phyloP scores from a whole-genome alignment of 92 coral and sea anemone species.

The Montipora capitata region DNA sequence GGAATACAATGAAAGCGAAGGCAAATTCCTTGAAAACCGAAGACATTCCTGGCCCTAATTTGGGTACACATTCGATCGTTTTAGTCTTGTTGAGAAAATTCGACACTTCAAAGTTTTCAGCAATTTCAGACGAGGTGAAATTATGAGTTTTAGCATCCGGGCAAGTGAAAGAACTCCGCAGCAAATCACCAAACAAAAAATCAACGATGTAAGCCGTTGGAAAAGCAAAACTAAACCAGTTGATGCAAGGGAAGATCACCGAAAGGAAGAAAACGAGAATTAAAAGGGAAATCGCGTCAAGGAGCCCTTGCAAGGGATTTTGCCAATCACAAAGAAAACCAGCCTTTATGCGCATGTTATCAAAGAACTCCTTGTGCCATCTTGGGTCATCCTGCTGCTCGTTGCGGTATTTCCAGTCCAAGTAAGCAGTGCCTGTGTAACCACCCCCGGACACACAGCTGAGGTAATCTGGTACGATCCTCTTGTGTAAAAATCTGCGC shows the following conservation, averaged over 20 bases:
- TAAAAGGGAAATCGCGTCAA: slow-evolving; percentile 67
- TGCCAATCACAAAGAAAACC: slow-evolving; percentile 79
- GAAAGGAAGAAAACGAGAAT: slow-evolving; percentile 52
- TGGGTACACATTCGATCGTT: slow-evolving; percentile 58
- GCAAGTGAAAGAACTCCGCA: slow-evolving; percentile 82
- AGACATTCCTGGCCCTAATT: slow-evolving; percentile 62
- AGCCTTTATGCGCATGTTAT: slow-evolving; percentile 70
- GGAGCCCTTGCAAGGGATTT: slow-evolving; percentile 71
- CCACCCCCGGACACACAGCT: slow-evolving; percentile 97
- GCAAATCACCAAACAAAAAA: slow-evolving; percentile 76
- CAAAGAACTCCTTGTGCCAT: slow-evolving; percentile 91
- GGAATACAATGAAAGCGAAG: slow-evolving; percentile 45
- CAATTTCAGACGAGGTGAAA: slow-evolving; percentile 65
- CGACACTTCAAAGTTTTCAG: slow-evolving; percentile 38
- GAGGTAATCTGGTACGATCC: slow-evolving; percentile 76
- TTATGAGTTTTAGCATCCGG: slow-evolving; percentile 60
- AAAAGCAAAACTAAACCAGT: slow-evolving; percentile 71
- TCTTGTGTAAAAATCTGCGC: slow-evolving; percentile 87
- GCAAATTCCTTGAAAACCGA: slow-evolving; percentile 36
- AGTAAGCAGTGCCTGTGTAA: slow-evolving; percentile 84
- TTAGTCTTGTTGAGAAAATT: slow-evolving; percentile 27
- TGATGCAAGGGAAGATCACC: slow-evolving; percentile 73
- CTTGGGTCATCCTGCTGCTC: slow-evolving; percentile 80
- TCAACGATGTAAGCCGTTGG: slow-evolving; percentile 82
- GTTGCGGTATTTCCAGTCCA: slow-evolving; percentile 95